Percentiles rank a stretch among this genome's conserved stretches.
Conservation (phyloP, 2,113 vertebrate genomes). For the Butorides virescens region DNA sequence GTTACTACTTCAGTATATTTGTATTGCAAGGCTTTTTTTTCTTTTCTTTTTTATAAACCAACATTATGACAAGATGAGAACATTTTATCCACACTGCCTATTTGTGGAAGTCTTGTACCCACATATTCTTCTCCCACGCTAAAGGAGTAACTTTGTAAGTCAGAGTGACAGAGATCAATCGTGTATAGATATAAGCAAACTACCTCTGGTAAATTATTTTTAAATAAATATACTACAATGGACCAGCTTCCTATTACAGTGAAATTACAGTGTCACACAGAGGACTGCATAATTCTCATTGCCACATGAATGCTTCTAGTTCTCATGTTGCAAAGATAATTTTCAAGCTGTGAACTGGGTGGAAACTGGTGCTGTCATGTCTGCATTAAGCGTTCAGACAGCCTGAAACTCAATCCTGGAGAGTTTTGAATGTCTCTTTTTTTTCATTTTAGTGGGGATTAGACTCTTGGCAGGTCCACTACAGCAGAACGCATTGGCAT, state of each 20-base stretch:
- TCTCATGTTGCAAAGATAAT: background rate
- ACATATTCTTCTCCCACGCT: accelerated
- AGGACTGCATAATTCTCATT: background rate
- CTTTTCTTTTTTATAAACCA: background rate
- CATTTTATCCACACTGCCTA: background rate
- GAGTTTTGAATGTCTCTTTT: background rate
- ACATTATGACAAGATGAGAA: background rate
- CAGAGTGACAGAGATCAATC: background rate
- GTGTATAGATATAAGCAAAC: background rate
- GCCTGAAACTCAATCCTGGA: background rate
- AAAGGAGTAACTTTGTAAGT: background rate
- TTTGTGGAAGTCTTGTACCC: background rate
- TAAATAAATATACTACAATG: background rate
- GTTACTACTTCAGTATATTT: background rate
- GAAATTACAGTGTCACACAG: background rate
- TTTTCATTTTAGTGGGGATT: background rate
- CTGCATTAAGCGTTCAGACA: background rate
- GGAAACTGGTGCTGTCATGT: background rate
- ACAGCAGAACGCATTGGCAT: background rate
- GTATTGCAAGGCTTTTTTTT: background rate
- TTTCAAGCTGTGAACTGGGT: background rate
- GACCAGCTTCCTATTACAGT: background rate
- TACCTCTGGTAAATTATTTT: background rate
- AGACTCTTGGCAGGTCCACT: background rate
- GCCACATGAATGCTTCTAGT: background rate